A percentile compares a stretch with the other conserved stretches of the same genome.
phyloP scores from a whole-genome alignment of 1,140 invertebrate species.

The Drosophila tsacasi region DNA sequence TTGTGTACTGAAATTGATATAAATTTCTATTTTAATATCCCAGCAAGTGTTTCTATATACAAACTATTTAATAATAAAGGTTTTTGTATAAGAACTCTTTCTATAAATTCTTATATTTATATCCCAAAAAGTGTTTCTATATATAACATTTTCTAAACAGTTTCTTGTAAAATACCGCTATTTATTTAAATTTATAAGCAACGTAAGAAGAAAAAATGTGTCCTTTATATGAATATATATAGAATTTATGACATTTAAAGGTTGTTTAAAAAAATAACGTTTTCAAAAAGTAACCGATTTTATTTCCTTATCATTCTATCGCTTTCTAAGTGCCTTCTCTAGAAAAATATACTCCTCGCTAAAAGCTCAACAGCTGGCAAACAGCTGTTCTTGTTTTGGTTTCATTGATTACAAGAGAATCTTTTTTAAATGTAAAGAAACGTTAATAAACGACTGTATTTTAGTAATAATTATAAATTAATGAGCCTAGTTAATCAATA shows the following conservation, averaged over 20 bases:
- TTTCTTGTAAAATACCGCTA: not conserved
- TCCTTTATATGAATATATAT: not conserved
- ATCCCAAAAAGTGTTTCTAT: not conserved
- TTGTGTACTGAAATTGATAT: not conserved
- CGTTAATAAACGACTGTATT: not conserved
- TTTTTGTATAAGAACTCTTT: not conserved
- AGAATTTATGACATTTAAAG: not conserved
- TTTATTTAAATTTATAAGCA: not conserved
- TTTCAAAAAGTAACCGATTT: not conserved
- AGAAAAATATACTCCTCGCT: not conserved
- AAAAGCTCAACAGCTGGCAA: not conserved
- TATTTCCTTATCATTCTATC: not conserved
- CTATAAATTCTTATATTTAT: not conserved
- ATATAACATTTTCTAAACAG: not conserved
- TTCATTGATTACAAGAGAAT: slow-evolving; percentile 4
- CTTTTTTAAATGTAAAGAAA: slow-evolving; percentile 5
- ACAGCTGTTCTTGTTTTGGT: slow-evolving; percentile 55
- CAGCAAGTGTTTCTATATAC: not conserved
- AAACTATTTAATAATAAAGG: not conserved
- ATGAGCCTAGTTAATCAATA: not conserved
- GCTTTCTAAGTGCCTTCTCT: not conserved
- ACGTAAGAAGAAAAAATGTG: not conserved
- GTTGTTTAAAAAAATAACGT: not conserved
- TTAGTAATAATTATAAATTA: slow-evolving; percentile 3
- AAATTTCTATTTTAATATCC: not conserved